A percentile compares a stretch with the other conserved stretches of the same genome.
Evolutionary conservation across 1,140 invertebrate genomes (phyloP).

Genomic region (Myzus persicae): DNA sequence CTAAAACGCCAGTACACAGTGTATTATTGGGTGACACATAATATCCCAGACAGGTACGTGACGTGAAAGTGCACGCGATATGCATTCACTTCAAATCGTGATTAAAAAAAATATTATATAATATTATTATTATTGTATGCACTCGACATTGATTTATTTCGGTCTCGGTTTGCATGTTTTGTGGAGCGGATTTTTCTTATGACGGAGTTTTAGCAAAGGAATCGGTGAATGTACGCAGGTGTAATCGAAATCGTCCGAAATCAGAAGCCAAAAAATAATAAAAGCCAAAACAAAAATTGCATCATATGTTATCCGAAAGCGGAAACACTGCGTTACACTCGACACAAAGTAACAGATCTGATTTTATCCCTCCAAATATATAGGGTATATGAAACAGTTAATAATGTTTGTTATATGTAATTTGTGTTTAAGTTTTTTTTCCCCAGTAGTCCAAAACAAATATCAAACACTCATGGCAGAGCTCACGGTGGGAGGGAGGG

Average conservation of each 20-base stretch:
- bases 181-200: too few relatives aligned
- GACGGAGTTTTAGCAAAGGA: rapidly evolving
- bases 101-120: background rate
- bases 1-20: background rate
- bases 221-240: background rate
- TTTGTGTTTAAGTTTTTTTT: background rate
- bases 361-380: background rate
- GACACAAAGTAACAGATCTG: background rate
- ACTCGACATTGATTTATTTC: background rate
- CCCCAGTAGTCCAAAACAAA: background rate
- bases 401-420: background rate
- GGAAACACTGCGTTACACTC: background rate
- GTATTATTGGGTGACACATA: background rate
- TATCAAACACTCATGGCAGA: too few relatives aligned
- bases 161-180: background rate
- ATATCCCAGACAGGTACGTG: background rate
- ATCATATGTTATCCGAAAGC: background rate
- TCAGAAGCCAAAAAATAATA: too few relatives aligned
- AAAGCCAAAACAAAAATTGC: too few relatives aligned
- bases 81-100: background rate
- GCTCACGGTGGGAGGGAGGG: too few relatives aligned
- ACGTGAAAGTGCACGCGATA: background rate
- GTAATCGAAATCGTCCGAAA: too few relatives aligned
- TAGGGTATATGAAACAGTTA: background rate
- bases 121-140: background rate